phyloP scores from a whole-genome alignment of 2,888 invertebrate species.

The Nemurella pictetii region DNA sequence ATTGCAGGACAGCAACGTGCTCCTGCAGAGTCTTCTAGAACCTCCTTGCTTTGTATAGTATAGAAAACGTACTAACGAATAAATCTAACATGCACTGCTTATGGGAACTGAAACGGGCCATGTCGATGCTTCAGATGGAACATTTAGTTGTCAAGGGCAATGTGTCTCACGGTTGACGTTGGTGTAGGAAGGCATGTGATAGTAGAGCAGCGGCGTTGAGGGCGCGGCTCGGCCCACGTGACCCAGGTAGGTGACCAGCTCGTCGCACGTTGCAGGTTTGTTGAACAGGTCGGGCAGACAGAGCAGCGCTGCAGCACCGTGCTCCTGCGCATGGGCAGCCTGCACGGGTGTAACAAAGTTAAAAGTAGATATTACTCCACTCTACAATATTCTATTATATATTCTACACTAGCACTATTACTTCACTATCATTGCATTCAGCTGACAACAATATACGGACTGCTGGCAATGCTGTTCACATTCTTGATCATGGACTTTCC shows the following conservation, averaged over 20 bases:
- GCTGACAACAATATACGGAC: no score
- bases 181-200: conserved; percentile 76
- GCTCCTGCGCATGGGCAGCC: conserved; percentile 69
- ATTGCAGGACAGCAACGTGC: no score
- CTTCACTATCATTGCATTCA: no score
- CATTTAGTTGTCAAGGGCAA: neutral
- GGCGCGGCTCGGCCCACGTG: conserved; percentile 71
- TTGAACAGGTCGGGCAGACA: conserved; percentile 78
- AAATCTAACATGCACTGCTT: neutral
- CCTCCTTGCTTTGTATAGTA: neutral
- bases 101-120: neutral
- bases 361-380: no score
- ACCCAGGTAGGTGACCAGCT: conserved; percentile 68
- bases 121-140: no score
- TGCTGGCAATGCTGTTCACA: no score
- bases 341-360: conserved; percentile 46
- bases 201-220: conserved; percentile 76
- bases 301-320: conserved; percentile 68
- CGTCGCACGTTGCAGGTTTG: conserved; percentile 63
- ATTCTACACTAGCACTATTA: no score
- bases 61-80: neutral
- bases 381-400: no score
- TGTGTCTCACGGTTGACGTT: conserved; percentile 70
- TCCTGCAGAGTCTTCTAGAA: neutral
- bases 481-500: no score